Base-by-base conservation (phyloP, 1,140 invertebrate species). In the Meloidogyne hapla region DNA sequence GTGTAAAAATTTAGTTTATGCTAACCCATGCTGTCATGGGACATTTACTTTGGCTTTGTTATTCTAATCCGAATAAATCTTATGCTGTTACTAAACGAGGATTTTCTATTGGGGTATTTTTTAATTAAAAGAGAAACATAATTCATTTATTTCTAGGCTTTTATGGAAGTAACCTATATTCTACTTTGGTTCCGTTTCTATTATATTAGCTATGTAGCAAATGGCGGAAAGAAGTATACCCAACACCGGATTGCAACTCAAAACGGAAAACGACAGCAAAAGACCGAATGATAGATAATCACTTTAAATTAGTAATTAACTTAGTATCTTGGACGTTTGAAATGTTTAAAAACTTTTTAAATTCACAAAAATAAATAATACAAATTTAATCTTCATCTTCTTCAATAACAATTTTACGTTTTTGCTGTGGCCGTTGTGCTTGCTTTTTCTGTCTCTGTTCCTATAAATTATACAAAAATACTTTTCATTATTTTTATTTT, bases 121-220 rank as follows among this genome's bases (percentile, higher is more conserved):
- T 79, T 12, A 45, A 25, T 28, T 61, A 10, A n/a, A 56, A 5
- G 2, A 1, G 1, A 8, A 42, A 42, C 9, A 28, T 23, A 69
- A 42, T 28, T 1, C 10, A 42, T 21, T 62, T 21, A n/a, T 25
- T 73, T 12, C 5, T 28, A 73, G 71, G 76, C 84, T 25, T 84
- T 85, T 72, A 85, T 85, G 84, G 75, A 83, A n/a, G 38, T 80
- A 18, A 83, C 85, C 10, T 85, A 85, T 72, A 73, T 87, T 48
- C 42, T 87, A 21, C 73, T 85, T 21, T 85, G 84, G 85, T 80
- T 87, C 75, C 84, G 83, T 65, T 85, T 85, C 76, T 85, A 86
- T 80, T 83, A 87, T 61, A 79, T 82, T 42, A 78, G 75, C 18
- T 85, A 85, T 69, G 65, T 87, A 33, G 73, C 70, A 23, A 70